These are phyloP conservation scores for Drosophila nasuta DNA, from an alignment of 1,140 invertebrate genomes.

Conservation along the genomic window DNA sequence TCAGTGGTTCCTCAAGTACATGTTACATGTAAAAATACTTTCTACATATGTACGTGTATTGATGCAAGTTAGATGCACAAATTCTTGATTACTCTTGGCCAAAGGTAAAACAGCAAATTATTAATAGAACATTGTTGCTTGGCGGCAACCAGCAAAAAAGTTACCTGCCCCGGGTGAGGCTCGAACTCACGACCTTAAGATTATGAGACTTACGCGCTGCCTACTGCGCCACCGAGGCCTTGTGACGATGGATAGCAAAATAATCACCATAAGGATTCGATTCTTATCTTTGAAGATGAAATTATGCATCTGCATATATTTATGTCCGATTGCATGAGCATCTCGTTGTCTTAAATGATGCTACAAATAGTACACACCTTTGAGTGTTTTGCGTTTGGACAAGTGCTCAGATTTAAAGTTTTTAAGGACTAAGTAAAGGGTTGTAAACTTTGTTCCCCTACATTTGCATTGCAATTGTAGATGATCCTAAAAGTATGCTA, in stretches of 20 bases:
- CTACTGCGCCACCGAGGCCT: slow-evolving; percentile 95
- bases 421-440: not conserved
- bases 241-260: not conserved
- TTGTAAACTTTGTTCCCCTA: not conserved
- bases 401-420: not conserved
- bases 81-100: not conserved
- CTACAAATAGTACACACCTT: not conserved
- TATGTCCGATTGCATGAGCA: not conserved
- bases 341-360: not conserved
- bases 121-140: not conserved
- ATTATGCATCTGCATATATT: not conserved
- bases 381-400: not conserved
- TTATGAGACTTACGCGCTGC: slow-evolving; percentile 98
- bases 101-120: not conserved
- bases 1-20: not conserved
- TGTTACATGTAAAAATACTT: not conserved
- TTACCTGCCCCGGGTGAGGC: slow-evolving; percentile 94
- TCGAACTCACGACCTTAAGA: slow-evolving; percentile 98
- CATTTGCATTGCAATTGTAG: not conserved
- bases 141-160: slow-evolving; percentile 41
- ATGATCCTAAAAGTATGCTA: slow-evolving; percentile 3
- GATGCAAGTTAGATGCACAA: not conserved
- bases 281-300: not conserved
- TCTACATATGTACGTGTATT: not conserved
- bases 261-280: slow-evolving; percentile 7